phyloP scores from a whole-genome alignment of 2,113 vertebrate genomes.

The Apistogramma diplotaenia region DNA sequence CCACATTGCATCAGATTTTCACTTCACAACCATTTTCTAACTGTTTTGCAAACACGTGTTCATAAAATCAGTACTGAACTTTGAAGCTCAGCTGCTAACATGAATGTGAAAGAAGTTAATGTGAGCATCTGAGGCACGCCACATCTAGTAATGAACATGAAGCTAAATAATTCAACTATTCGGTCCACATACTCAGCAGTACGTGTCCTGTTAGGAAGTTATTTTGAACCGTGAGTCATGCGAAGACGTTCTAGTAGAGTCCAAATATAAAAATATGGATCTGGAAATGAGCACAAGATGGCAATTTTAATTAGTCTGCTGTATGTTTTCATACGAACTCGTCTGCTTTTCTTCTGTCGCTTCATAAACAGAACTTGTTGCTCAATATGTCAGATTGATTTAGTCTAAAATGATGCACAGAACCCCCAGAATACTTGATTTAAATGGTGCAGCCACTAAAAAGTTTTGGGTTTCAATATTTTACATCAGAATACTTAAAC shows the following conservation, averaged over 20 bases:
- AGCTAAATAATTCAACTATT: rapidly evolving
- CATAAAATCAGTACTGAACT: too few species aligned
- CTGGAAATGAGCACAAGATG: too few species aligned
- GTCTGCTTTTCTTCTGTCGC: background rate
- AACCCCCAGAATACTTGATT: background rate
- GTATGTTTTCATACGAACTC: too few species aligned
- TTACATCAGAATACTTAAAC: background rate
- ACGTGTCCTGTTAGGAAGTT: too few species aligned
- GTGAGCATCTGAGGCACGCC: rapidly evolving
- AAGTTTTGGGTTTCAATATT: background rate
- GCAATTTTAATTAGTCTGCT: too few species aligned
- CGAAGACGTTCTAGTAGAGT: too few species aligned
- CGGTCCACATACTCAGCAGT: background rate
- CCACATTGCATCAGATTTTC: too few species aligned
- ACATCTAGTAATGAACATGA: background rate
- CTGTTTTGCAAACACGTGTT: too few species aligned
- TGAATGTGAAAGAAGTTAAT: too few species aligned
- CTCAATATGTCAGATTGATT: background rate
- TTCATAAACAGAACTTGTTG: background rate
- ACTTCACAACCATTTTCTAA: too few species aligned
- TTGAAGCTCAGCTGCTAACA: too few species aligned
- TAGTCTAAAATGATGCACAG: background rate
- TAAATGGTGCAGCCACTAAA: background rate
- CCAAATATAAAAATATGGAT: too few species aligned
- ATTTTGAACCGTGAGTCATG: background rate